Conservation (phyloP, 1,140 invertebrate genomes). For the Arion vulgaris region DNA sequence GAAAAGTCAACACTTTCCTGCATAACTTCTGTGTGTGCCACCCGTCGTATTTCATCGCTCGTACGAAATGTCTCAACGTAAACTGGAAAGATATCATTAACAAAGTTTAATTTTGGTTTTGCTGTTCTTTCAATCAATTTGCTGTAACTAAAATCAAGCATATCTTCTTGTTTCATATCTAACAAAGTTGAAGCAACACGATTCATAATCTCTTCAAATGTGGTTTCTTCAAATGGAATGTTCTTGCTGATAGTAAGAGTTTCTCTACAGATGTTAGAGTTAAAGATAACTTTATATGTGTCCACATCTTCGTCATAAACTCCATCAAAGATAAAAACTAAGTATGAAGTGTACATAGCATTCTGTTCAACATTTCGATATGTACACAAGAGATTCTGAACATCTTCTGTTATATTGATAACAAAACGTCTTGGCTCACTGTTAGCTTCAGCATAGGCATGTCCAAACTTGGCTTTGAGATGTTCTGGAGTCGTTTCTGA, state of each 20-base stretch:
- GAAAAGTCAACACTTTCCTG: neutral
- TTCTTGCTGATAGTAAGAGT: neutral
- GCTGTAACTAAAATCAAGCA: neutral
- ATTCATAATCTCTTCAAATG: constrained; percentile 11
- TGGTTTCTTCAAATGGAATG: neutral
- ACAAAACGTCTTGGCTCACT: constrained; percentile 45
- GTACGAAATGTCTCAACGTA: neutral
- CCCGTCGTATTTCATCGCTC: neutral
- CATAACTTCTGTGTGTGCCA: neutral
- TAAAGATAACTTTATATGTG: constrained; percentile 12
- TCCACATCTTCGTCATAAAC: constrained; percentile 19
- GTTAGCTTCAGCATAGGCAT: constrained; percentile 41
- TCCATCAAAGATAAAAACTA: constrained; percentile 17
- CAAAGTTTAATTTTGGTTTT: neutral
- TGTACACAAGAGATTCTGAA: constrained; percentile 1
- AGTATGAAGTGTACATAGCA: neutral
- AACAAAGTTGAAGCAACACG: neutral
- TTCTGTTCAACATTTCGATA: neutral
- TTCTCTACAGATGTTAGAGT: constrained; percentile 15
- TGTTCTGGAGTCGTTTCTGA: neutral
- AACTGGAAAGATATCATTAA: neutral
- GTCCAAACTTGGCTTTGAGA: constrained; percentile 35
- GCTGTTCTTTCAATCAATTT: neutral
- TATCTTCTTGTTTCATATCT: constrained; percentile 24
- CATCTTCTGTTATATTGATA: constrained; percentile 46